phyloP scores from a whole-genome alignment of 1,140 invertebrate genomes.

The Micrasema minimum region DNA sequence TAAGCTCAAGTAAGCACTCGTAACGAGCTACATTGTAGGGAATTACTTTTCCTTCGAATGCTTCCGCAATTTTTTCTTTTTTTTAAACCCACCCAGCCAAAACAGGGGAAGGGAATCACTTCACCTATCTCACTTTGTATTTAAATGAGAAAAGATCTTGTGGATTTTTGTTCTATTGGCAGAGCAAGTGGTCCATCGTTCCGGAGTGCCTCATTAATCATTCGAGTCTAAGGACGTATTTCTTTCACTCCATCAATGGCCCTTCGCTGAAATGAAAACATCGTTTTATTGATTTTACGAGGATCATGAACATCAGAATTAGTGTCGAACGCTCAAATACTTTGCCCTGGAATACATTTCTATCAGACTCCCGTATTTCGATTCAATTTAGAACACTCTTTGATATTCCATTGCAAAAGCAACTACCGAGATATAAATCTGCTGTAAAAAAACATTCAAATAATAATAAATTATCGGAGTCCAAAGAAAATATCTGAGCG shows the following conservation, averaged over 20 bases:
- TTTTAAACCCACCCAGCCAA: slow-evolving; percentile 10
- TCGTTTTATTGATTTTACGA: slow-evolving; percentile 35
- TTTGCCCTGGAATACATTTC: too few species aligned
- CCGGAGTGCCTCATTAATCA: slow-evolving; percentile 31
- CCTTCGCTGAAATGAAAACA: slow-evolving; percentile 29
- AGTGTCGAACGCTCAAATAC: slow-evolving; percentile 7
- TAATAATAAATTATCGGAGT: too few species aligned
- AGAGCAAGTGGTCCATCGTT: slow-evolving; percentile 10
- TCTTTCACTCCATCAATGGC: slow-evolving; percentile 36
- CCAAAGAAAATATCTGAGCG: too few species aligned
- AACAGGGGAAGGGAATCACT: not conserved
- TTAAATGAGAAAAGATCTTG: slow-evolving; percentile 29
- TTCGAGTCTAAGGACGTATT: slow-evolving; percentile 21
- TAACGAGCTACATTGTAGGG: slow-evolving; percentile 25
- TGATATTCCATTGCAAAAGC: too few species aligned
- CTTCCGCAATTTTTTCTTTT: slow-evolving; percentile 19
- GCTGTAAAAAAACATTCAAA: too few species aligned
- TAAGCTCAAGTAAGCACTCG: slow-evolving; percentile 1
- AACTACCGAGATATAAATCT: too few species aligned
- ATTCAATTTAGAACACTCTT: too few species aligned
- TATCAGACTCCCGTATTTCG: too few species aligned
- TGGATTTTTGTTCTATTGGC: slow-evolving; percentile 24
- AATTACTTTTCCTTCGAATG: slow-evolving; percentile 30
- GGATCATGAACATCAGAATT: not conserved
- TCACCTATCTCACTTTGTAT: slow-evolving; percentile 30